phyloP scores from a whole-genome alignment of 2,113 vertebrate genomes.

The Myrmecophaga tridactyla region DNA sequence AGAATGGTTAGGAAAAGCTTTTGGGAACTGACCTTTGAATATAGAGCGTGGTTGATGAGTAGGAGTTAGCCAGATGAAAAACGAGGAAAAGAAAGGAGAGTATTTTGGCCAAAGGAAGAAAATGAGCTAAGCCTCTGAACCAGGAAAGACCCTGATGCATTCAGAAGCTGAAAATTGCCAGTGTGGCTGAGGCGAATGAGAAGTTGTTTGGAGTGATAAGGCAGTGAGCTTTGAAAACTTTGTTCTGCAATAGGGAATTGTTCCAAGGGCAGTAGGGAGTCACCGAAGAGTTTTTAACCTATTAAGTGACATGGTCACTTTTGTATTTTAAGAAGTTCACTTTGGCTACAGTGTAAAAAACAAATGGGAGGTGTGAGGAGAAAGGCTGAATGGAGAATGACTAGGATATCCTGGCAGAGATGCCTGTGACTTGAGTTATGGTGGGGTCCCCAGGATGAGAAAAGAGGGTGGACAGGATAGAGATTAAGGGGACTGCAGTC shows the following conservation, averaged over 20 bases:
- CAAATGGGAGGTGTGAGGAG: background rate
- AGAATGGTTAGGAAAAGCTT: background rate
- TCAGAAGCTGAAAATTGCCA: background rate
- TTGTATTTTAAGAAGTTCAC: background rate
- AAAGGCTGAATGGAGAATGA: background rate
- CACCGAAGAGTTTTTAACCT: background rate
- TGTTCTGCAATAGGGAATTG: background rate
- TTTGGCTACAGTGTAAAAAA: background rate
- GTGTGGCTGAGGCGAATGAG: background rate
- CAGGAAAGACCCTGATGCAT: background rate
- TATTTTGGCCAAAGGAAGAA: background rate
- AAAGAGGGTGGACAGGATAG: background rate
- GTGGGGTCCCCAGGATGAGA: background rate
- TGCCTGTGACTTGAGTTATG: background rate
- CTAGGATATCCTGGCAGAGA: background rate
- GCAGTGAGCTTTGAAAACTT: background rate
- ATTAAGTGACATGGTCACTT: background rate
- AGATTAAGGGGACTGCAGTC: background rate
- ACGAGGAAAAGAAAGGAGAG: background rate
- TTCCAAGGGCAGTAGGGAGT: background rate
- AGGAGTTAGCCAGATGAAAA: background rate
- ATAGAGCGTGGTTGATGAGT: background rate
- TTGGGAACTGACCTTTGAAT: background rate
- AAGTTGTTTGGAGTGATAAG: background rate
- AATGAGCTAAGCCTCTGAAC: background rate